These are phyloP conservation scores for Rotaria sp. DNA, from an alignment of 2,888 invertebrate species.

Conservation along the genomic window DNA sequence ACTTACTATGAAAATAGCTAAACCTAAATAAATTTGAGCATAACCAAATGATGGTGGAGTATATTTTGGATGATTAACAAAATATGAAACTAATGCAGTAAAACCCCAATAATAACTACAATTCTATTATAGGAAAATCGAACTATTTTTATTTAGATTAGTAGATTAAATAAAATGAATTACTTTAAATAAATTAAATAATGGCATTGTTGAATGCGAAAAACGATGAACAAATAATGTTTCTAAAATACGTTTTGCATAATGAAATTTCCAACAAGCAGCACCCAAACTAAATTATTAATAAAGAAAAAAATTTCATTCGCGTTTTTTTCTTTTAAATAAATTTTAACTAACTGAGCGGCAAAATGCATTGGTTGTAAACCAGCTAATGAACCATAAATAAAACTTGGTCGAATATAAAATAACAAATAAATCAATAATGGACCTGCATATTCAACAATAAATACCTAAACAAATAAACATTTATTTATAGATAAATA, in stretches of 20 bases:
- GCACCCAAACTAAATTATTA: slow-evolving; percentile 68
- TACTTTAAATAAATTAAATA: slow-evolving; percentile 79
- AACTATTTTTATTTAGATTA: too few species aligned
- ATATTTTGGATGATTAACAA: slow-evolving; percentile 87
- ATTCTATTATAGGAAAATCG: slow-evolving; percentile 62
- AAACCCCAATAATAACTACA: slow-evolving; percentile 96
- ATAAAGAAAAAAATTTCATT: neutral
- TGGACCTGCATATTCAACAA: slow-evolving; percentile 92
- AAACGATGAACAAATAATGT: slow-evolving; percentile 93
- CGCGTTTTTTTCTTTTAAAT: slow-evolving; percentile 30
- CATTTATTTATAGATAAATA: neutral
- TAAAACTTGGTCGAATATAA: slow-evolving; percentile 75
- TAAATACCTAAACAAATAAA: slow-evolving; percentile 63
- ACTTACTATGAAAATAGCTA: slow-evolving; percentile 65
- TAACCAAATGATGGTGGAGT: slow-evolving; percentile 66
- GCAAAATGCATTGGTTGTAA: slow-evolving; percentile 53
- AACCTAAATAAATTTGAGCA: slow-evolving; percentile 49
- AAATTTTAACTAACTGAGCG: slow-evolving; percentile 50
- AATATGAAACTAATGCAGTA: slow-evolving; percentile 86
- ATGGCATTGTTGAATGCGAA: slow-evolving; percentile 94
- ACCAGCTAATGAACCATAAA: slow-evolving; percentile 68
- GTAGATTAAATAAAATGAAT: neutral
- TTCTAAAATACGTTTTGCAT: slow-evolving; percentile 82
- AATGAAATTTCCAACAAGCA: slow-evolving; percentile 79
- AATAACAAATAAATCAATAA: slow-evolving; percentile 79